These are phyloP conservation scores for Callospermophilus lateralis DNA, from an alignment of 2,113 vertebrate species.

Conservation along the genomic window DNA sequence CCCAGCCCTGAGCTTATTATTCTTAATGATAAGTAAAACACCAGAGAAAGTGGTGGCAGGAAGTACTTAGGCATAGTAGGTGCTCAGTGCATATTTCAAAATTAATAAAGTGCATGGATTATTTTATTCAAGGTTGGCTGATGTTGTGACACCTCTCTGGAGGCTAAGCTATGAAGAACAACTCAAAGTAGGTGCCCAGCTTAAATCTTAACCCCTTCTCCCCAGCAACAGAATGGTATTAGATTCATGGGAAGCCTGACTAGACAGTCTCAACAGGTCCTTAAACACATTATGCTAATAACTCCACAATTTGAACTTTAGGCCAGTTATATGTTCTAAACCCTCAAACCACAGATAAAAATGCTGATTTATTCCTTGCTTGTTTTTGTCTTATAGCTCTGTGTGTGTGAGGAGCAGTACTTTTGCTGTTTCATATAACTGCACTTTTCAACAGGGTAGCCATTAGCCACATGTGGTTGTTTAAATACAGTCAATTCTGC, in stretches of 20 bases:
- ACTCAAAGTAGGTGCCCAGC: constrained; percentile 84
- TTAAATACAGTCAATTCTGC: constrained; percentile 56
- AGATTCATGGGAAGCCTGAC: not conserved
- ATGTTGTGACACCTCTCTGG: constrained; percentile 91
- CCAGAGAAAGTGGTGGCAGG: not conserved
- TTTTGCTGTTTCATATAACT: not conserved
- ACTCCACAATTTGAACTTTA: constrained; percentile 36
- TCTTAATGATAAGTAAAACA: not conserved
- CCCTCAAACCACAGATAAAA: not conserved
- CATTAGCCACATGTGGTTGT: constrained; percentile 27
- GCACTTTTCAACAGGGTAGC: not conserved
- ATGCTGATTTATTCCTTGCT: not conserved
- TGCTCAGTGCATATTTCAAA: not conserved
- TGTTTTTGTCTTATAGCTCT: not conserved
- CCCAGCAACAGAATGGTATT: not conserved
- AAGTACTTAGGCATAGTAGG: not conserved
- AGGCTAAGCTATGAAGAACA: constrained; percentile 91
- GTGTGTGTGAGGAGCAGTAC: not conserved
- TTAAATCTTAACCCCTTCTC: not conserved
- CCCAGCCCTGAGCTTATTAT: too few relatives aligned
- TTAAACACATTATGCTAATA: constrained; percentile 24
- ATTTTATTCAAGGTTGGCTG: constrained; percentile 85
- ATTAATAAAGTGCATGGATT: not conserved
- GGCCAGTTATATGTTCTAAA: not conserved
- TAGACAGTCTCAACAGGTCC: not conserved